A percentile compares a stretch with the other conserved stretches of the same genome.
phyloP scores from a whole-genome alignment of 2,888 invertebrate genomes.

The Agrilus cyanescens region DNA sequence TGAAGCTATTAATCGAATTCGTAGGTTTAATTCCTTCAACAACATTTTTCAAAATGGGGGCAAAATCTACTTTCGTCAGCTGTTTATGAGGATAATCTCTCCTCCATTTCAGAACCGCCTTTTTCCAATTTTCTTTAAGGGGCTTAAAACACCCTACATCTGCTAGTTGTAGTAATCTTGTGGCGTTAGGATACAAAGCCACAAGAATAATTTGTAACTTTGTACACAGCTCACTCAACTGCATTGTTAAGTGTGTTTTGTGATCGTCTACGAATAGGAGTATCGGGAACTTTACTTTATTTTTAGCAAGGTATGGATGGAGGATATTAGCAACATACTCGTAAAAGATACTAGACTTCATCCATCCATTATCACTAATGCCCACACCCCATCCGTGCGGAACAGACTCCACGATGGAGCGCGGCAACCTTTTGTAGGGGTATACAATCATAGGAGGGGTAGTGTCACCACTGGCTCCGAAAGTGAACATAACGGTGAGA shows the following conservation, averaged over 20 bases:
- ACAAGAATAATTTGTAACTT: conserved; percentile 18
- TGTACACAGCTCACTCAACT: conserved; percentile 17
- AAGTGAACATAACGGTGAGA: too few species aligned
- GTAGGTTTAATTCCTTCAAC: conserved; percentile 2
- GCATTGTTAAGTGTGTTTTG: conserved; percentile 12
- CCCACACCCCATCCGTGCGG: conserved; percentile 5
- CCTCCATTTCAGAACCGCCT: conserved; percentile 14
- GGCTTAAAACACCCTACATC: conserved; percentile 20
- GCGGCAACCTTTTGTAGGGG: too few species aligned
- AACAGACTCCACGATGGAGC: too few species aligned
- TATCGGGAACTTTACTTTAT: conserved; percentile 9
- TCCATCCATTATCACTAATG: conserved; percentile 27
- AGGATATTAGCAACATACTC: conserved; percentile 16
- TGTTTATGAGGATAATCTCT: conserved; percentile 14
- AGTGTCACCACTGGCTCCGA: too few species aligned
- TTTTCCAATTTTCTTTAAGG: conserved; percentile 15
- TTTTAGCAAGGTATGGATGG: conserved; percentile 6
- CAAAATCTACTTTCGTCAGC: conserved; percentile 15
- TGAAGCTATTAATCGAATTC: conserved; percentile 11
- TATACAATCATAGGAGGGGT: too few species aligned
- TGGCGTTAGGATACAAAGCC: conserved; percentile 19
- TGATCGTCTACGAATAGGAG: conserved; percentile 14
- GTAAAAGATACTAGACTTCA: conserved; percentile 30
- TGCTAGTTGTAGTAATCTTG: conserved; percentile 19
- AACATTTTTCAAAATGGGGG: conserved; percentile 9